Evolutionary conservation across 2,113 vertebrate species (phyloP).

Genomic region (Vanacampus margaritifer): DNA sequence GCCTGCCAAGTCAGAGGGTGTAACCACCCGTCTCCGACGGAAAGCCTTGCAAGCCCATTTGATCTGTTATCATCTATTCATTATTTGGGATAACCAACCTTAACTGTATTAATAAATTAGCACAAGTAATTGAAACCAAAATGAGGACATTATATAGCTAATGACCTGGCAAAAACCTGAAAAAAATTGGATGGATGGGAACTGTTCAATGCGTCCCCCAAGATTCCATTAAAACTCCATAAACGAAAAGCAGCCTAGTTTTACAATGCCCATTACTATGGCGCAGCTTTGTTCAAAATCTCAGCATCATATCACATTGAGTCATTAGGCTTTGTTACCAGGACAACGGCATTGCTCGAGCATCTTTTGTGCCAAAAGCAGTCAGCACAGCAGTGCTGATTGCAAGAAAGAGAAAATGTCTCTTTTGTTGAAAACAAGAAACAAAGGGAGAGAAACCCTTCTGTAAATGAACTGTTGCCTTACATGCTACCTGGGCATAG

Average conservation of each 20-base stretch:
- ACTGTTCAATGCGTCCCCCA: background rate
- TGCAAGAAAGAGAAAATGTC: constrained; percentile 14
- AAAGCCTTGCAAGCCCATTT: background rate
- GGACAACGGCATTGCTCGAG: constrained; percentile 44
- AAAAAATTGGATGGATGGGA: background rate
- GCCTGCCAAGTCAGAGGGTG: background rate
- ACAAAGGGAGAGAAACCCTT: constrained; percentile 15
- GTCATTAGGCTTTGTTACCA: constrained; percentile 60
- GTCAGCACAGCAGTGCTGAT: constrained; percentile 4
- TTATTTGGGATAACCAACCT: background rate
- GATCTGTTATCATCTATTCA: background rate
- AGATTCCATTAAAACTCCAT: background rate
- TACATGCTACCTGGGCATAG: background rate
- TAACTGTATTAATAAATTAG: background rate
- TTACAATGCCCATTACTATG: constrained; percentile 32
- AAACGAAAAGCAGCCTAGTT: constrained; percentile 4
- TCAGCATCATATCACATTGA: constrained; percentile 48
- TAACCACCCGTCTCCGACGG: background rate
- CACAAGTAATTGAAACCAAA: background rate
- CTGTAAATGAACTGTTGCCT: constrained; percentile 26
- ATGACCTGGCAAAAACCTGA: background rate
- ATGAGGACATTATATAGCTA: background rate
- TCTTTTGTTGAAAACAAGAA: constrained; percentile 34
- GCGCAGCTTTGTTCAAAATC: constrained; percentile 47
- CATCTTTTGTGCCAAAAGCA: constrained; percentile 25